Conservation (phyloP, 1,140 invertebrate species). For the Hydropsyche tenuis region DNA sequence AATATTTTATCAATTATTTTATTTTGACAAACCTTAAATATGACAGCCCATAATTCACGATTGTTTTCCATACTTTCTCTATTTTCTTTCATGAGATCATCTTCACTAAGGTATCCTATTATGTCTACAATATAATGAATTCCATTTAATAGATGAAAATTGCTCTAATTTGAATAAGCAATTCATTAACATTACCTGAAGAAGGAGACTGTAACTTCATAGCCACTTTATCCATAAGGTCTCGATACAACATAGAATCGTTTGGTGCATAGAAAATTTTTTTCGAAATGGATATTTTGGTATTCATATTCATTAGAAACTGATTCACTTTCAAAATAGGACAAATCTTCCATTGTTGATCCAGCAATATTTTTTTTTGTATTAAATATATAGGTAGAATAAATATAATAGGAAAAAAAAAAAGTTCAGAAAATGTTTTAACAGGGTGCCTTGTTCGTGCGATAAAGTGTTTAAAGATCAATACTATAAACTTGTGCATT, state of each 20-base stretch:
- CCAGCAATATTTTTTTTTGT: neutral
- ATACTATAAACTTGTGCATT: neutral
- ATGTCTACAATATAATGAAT: neutral
- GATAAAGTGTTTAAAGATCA: neutral
- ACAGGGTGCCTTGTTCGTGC: neutral
- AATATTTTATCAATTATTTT: neutral
- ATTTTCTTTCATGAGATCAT: constrained; percentile 14
- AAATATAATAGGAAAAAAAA: neutral
- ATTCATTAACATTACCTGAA: neutral
- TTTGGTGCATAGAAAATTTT: constrained; percentile 10
- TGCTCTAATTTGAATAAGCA: neutral
- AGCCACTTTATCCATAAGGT: constrained; percentile 10
- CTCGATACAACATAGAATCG: neutral
- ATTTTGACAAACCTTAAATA: neutral
- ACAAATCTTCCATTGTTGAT: neutral
- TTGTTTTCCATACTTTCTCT: constrained; percentile 15
- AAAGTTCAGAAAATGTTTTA: constrained; percentile 1
- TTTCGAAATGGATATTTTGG: neutral
- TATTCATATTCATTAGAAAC: neutral
- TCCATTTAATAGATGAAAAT: neutral
- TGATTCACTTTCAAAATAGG: constrained; percentile 12
- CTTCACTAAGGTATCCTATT: constrained; percentile 23
- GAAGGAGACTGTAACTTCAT: neutral
- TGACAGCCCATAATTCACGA: constrained; percentile 2
- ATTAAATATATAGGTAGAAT: neutral